Conservation (phyloP, 2,797 vertebrate genomes). For the Aselliscus stoliczkanus region DNA sequence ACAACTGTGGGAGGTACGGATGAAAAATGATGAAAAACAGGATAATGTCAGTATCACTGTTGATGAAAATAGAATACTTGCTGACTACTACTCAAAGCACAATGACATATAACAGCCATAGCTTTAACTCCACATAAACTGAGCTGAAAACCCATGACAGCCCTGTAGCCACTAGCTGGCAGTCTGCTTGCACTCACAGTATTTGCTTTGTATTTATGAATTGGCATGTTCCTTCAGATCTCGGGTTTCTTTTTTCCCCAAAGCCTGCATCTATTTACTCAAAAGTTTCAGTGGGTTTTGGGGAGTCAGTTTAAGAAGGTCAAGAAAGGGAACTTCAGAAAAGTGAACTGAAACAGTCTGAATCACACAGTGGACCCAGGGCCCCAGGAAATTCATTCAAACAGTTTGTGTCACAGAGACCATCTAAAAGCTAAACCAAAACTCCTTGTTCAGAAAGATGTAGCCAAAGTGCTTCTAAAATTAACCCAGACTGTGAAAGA, state of each 20-base stretch:
- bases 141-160: background rate
- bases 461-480: background rate
- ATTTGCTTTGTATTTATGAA: background rate
- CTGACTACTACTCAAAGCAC: background rate
- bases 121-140: background rate
- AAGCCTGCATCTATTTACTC: background rate
- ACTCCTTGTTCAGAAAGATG: background rate
- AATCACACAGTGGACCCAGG: background rate
- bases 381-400: background rate
- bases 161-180: background rate
- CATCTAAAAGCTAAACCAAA: background rate
- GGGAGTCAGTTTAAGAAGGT: background rate
- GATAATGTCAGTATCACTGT: background rate
- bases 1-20: background rate
- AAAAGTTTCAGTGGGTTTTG: background rate
- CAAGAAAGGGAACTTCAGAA: background rate
- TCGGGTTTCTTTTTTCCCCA: background rate
- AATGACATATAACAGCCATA: background rate
- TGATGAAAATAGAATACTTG: background rate
- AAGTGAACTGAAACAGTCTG: background rate
- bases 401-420: background rate
- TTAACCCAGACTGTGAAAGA: background rate
- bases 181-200: background rate
- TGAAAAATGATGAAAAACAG: background rate
- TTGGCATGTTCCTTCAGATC: background rate